These are phyloP conservation scores for Danio aesculapii DNA, from an alignment of 2,797 vertebrate genomes.

Conservation along the genomic window DNA sequence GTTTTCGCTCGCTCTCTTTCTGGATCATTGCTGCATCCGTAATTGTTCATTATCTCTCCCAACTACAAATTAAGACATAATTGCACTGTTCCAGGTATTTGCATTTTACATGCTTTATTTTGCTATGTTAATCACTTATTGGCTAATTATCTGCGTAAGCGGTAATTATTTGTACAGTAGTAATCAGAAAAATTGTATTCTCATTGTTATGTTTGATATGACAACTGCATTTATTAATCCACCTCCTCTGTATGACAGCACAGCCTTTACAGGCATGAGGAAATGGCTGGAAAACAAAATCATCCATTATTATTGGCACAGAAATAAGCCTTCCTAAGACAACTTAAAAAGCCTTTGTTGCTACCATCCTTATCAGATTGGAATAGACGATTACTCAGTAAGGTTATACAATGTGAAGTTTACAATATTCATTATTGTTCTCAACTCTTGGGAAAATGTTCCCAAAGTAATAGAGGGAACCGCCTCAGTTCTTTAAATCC, in stretches of 20 bases:
- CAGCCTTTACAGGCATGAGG: slow-evolving; percentile 43
- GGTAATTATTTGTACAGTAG: slow-evolving; percentile 66
- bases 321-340: not conserved
- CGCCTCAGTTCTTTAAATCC: not conserved
- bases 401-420: not conserved
- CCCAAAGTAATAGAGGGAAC: not conserved
- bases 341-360: not conserved
- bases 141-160: slow-evolving; percentile 64
- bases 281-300: slow-evolving; percentile 29
- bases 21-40: slow-evolving; percentile 58
- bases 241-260: slow-evolving; percentile 43
- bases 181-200: slow-evolving; percentile 68
- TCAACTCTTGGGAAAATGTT: not conserved
- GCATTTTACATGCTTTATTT: slow-evolving; percentile 61
- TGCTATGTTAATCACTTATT: slow-evolving; percentile 56
- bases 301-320: not conserved
- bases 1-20: slow-evolving; percentile 47
- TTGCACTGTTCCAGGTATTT: slow-evolving; percentile 60
- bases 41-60: slow-evolving; percentile 61
- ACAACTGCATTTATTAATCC: slow-evolving; percentile 55
- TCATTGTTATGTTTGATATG: slow-evolving; percentile 58
- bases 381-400: not conserved
- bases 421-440: not conserved
- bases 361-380: not conserved
- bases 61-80: slow-evolving; percentile 67